Percentiles rank a stretch among this genome's conserved stretches.
These are phyloP conservation scores for Mellilla xanthometata DNA, from an alignment of 2,888 invertebrate species.

Conservation along the genomic window DNA sequence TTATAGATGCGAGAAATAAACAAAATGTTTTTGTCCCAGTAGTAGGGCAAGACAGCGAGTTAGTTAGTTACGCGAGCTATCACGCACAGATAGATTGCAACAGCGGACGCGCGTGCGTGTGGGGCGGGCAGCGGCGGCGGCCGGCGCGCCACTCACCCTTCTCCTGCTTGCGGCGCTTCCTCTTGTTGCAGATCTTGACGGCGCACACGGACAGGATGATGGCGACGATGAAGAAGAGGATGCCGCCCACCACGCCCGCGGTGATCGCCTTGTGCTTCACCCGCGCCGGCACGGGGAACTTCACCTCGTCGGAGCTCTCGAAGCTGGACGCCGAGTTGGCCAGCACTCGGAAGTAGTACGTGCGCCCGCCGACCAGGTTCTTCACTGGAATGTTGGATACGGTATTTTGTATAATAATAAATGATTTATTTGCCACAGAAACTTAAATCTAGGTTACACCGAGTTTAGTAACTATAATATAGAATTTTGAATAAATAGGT, in stretches of 20 bases:
- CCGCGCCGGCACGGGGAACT: constrained; percentile 94
- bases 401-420: background rate
- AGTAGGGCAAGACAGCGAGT: too few relatives aligned
- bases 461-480: too few relatives aligned
- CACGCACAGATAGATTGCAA: too few relatives aligned
- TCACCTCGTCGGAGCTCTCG: constrained; percentile 93
- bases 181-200: constrained; percentile 98
- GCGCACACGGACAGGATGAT: constrained; percentile 98
- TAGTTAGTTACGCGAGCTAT: too few relatives aligned
- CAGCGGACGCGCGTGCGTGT: constrained; percentile 20
- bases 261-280: constrained; percentile 98
- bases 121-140: constrained; percentile 58
- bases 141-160: constrained; percentile 88
- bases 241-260: constrained; percentile 97
- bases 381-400: constrained; percentile 85
- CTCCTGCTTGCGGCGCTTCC: constrained; percentile 98
- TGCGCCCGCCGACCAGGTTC: constrained; percentile 94
- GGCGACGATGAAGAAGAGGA: constrained; percentile 98
- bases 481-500: too few relatives aligned
- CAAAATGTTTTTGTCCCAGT: too few relatives aligned
- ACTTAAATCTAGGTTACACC: too few relatives aligned
- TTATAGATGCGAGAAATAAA: too few relatives aligned
- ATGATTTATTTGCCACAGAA: too few relatives aligned
- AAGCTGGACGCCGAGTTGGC: constrained; percentile 94
- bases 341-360: constrained; percentile 95